Evolutionary conservation across 2,888 invertebrate genomes (phyloP), one percentile per base, ranked within the genome.

Genomic region (Amphipoea lucens): DNA sequence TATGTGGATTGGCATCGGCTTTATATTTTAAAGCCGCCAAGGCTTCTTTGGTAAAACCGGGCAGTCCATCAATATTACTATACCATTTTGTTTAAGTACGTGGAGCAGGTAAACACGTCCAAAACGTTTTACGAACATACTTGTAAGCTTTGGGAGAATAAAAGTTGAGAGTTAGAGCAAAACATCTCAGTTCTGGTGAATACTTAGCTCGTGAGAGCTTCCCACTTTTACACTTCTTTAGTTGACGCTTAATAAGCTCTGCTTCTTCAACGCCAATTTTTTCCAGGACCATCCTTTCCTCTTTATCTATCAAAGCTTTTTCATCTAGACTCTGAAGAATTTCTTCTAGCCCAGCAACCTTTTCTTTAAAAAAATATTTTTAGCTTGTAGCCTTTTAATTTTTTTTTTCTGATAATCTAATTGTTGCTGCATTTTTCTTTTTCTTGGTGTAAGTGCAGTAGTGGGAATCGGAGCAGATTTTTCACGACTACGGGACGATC

Each of bases 101-200:
- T 51, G 69, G 69, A 69, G 51, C 51, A 11, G 51, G 69, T 51
- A 69, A 69, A 69, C 69, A 69, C 1, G 69, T 40, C 4, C 40
- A 2, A 40, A 40, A 40, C 40, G 40, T 40, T 40, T 40, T 40
- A 40, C 48, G 48, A 2, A 48, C 17, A 17, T 54, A 54, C 20
- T 68, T 67, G 48, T 68, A 68, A 20, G 68, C 68, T 68, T 68
- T 68, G 4, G 68, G 68, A 29, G 68, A 68, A 51, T 68, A 68
- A 51, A 68, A 68, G 48, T 68, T 68, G 29, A 68, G 68, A 29
- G 68, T 68, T 29, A 68, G 5, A 68, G 68, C 68, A 51, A 68
- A 51, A 68, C 68, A 68, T n/a, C 68, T 68, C 68, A 68, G 68
- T 68, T 68, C 68, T 68, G 68, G 68, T 68, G 68, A 51, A 68